Conservation (phyloP, 2,113 vertebrate species). For the Eidolon helvum region DNA sequence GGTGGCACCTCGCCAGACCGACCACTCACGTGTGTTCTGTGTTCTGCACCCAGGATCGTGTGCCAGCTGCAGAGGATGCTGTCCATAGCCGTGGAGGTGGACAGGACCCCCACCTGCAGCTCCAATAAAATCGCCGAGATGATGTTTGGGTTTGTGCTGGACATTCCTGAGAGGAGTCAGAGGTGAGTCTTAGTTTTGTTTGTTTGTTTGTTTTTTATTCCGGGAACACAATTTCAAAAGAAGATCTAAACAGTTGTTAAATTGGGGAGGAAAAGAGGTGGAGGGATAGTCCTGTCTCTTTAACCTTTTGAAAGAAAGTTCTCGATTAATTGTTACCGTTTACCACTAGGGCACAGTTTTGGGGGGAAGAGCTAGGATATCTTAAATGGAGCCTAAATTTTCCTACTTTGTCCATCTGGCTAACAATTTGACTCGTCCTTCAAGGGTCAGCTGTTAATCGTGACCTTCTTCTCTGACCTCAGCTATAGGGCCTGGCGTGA, state of each 20-base stretch:
- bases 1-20: neutral
- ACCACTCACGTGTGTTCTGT: neutral
- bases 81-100: slow-evolving; percentile 92
- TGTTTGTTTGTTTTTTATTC: neutral
- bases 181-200: slow-evolving; percentile 84
- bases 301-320: neutral
- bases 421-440: neutral
- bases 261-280: neutral
- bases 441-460: neutral
- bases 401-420: neutral
- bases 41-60: slow-evolving; percentile 83
- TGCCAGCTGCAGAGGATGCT: slow-evolving; percentile 93
- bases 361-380: neutral
- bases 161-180: slow-evolving; percentile 85
- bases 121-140: slow-evolving; percentile 90
- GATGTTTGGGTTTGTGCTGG: slow-evolving; percentile 87
- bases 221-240: neutral
- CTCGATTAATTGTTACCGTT: neutral
- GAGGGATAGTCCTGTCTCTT: neutral
- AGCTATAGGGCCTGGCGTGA: neutral
- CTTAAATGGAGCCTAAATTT: neutral
- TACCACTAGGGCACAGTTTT: neutral
- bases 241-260: neutral
- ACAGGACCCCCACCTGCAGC: slow-evolving; percentile 89
- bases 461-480: neutral